phyloP scores from a whole-genome alignment of 2,888 invertebrate species.

The Panzeria rudis region DNA sequence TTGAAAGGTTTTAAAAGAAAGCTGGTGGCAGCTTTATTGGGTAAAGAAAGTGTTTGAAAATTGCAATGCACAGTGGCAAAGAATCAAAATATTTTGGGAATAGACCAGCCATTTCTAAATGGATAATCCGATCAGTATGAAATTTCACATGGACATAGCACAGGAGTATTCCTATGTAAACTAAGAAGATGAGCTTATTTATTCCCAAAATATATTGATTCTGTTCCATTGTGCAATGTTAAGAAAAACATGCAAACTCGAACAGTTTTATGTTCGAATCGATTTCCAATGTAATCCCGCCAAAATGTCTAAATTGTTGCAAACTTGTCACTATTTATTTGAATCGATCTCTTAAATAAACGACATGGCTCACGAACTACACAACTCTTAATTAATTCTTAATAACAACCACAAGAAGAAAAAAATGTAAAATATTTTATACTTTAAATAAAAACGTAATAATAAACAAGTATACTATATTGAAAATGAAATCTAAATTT shows the following conservation, averaged over 20 bases:
- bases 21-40: not conserved
- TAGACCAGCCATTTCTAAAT: no score
- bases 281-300: no score
- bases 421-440: slow-evolving; percentile 64
- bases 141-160: no score
- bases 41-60: not conserved
- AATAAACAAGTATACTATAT: slow-evolving; percentile 65
- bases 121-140: no score
- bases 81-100: no score
- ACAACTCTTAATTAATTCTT: slow-evolving; percentile 25
- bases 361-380: not conserved
- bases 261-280: not conserved
- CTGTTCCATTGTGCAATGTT: no score
- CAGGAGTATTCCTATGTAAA: no score
- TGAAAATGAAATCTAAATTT: slow-evolving; percentile 31
- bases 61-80: no score
- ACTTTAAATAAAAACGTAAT: not conserved
- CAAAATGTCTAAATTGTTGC: not conserved
- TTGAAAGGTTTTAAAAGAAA: not conserved
- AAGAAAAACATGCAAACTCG: not conserved
- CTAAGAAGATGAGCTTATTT: no score
- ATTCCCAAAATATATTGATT: no score
- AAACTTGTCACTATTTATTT: not conserved
- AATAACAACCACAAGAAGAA: slow-evolving; percentile 46
- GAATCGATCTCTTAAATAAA: not conserved